Evolutionary conservation across 1,140 invertebrate genomes (phyloP), one percentile per base, ranked within the genome.

Genomic region (Cotesia glomerata): DNA sequence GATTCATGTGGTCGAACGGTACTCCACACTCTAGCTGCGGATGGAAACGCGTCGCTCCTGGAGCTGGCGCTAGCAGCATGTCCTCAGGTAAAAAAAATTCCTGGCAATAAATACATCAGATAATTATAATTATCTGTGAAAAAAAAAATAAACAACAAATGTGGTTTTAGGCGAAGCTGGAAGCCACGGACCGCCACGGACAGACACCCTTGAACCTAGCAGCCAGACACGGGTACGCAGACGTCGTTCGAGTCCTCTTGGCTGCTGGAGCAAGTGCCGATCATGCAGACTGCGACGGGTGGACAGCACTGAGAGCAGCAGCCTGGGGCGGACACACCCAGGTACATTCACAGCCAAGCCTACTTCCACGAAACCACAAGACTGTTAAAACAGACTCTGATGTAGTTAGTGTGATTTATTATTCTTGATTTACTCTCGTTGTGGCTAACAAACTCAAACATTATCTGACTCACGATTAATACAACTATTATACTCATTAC

Each of bases 291-390:
- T 91, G 91, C 35, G 96, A 98, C 81, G 94, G 94, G 13, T 95
- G 97, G 91, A 97, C 95, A 52, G 95, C 96, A 3, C 85, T 98
- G 45, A 88, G 94, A 76, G 93, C 94, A 8, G 95, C 95, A 26
- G 95, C 95, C 39, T 97, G 95, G 95, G 95, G 95, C 71, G 96
- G 96, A 14, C 96, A 98, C 81, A 95, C 93, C 13, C 95, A 97
- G 88, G 92, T 92, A 85, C 88, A 89, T 76, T 68, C 70, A 74
- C 72, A 76, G 76, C 75, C 76, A 77, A 75, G 69, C 58, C 72
- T 75, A 65, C 62, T 72, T 67, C 56, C 74, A 67, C 70, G 69
- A 75, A 74, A 72, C 72, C 69, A 72, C 72, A 68, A 76, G 69
- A 71, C 69, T 76, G 75, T 74, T 76, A 76, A 74, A 74, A 75